These are phyloP conservation scores for Poecile atricapillus DNA, from an alignment of 2,113 vertebrate species.

Conservation along the genomic window DNA sequence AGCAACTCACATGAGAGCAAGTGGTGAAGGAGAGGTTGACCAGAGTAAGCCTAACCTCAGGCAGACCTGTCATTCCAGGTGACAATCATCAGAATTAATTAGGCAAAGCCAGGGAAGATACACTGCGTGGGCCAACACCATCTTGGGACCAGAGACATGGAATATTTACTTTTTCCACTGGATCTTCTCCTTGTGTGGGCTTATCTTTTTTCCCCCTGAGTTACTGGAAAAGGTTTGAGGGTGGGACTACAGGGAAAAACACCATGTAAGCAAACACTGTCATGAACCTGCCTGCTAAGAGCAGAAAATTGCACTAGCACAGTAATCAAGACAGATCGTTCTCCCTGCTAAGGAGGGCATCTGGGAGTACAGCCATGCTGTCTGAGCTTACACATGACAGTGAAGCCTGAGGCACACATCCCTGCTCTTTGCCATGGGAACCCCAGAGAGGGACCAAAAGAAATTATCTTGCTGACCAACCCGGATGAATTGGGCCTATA, in stretches of 20 bases:
- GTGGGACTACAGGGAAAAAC: background rate
- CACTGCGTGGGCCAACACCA: background rate
- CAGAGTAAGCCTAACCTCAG: background rate
- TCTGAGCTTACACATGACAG: background rate
- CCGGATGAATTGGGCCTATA: background rate
- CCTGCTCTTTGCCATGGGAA: background rate
- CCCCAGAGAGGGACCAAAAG: background rate
- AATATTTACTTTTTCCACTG: background rate
- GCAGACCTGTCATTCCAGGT: background rate
- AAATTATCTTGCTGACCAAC: background rate
- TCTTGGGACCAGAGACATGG: background rate
- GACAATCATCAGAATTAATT: background rate
- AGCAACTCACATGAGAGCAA: background rate
- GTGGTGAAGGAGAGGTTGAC: background rate
- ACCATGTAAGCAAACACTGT: background rate
- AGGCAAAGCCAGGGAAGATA: background rate
- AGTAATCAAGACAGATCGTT: background rate
- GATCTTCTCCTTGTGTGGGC: background rate
- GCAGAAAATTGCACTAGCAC: background rate
- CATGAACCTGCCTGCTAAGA: background rate
- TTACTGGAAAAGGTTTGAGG: background rate
- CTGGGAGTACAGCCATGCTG: background rate
- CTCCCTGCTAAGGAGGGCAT: background rate
- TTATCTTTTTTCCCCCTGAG: background rate
- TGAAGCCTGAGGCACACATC: background rate